Conservation (phyloP, 2,113 vertebrate species). For the Octodon degus region DNA sequence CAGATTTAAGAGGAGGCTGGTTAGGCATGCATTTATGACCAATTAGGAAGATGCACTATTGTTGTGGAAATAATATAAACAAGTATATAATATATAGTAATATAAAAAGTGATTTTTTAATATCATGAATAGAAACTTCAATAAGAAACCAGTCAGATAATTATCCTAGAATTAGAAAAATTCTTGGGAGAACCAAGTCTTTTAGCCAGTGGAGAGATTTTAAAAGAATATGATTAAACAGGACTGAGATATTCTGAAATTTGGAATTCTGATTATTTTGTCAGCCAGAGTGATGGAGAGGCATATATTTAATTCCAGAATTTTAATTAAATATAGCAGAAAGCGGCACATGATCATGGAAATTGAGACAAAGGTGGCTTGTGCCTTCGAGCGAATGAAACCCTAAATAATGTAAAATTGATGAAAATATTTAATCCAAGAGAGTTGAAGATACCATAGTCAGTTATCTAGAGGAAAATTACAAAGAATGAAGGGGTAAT, state of each 20-base stretch:
- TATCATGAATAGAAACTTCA: neutral
- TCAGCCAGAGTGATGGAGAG: neutral
- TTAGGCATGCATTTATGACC: neutral
- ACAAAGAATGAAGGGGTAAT: neutral
- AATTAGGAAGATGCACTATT: neutral
- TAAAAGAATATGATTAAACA: neutral
- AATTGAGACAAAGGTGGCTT: neutral
- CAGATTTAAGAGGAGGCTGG: neutral
- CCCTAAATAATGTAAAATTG: neutral
- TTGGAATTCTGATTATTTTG: neutral
- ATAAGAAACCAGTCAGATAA: neutral
- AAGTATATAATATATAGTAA: neutral
- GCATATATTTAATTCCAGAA: neutral
- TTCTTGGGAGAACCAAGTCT: neutral
- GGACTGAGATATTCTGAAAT: neutral
- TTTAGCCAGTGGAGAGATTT: neutral
- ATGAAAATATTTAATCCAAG: neutral
- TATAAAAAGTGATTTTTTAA: neutral
- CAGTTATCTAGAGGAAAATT: neutral
- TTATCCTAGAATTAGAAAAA: neutral
- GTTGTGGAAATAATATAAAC: neutral
- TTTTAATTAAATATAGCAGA: neutral
- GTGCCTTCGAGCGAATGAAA: neutral
- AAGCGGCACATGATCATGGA: neutral
- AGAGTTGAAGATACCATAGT: neutral